Conservation (phyloP, 2,888 invertebrate species). For the Odontothrips loti region DNA sequence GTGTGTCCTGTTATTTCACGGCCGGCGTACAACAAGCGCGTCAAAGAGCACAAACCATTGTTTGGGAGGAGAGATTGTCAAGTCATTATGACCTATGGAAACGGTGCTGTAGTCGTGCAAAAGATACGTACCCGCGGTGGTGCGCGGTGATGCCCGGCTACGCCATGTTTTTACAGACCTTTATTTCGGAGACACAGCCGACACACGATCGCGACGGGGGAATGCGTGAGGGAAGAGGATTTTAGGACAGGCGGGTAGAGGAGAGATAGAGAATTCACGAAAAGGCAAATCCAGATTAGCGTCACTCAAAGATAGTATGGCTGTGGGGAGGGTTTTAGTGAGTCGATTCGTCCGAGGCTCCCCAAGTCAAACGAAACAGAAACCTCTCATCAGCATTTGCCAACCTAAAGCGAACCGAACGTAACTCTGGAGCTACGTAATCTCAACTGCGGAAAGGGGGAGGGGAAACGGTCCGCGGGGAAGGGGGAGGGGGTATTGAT, state of each 20-base stretch:
- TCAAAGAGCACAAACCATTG: slow-evolving; percentile 12
- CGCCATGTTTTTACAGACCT: no score
- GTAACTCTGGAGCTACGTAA: slow-evolving; percentile 26
- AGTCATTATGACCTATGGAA: slow-evolving; percentile 20
- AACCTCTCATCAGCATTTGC: slow-evolving; percentile 25
- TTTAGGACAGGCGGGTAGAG: background rate
- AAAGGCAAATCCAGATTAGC: slow-evolving; percentile 20
- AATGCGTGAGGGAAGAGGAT: background rate
- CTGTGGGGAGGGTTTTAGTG: slow-evolving; percentile 14
- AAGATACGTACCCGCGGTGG: background rate
- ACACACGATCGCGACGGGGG: no score
- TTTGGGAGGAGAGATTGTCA: slow-evolving; percentile 23
- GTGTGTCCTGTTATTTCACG: slow-evolving; percentile 22
- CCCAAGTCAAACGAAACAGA: slow-evolving; percentile 22
- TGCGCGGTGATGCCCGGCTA: no score
- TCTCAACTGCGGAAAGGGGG: background rate
- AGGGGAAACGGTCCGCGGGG: background rate
- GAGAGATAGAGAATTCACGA: background rate
- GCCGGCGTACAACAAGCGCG: slow-evolving; percentile 2
- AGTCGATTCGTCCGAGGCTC: slow-evolving; percentile 25
- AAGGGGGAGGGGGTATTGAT: slow-evolving; percentile 12
- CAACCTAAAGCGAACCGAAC: slow-evolving; percentile 26
- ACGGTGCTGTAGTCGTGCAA: background rate
- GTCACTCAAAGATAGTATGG: slow-evolving; percentile 26
- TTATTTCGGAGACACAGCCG: no score